Evolutionary conservation across 2,797 vertebrate genomes (phyloP).

Genomic region (Chrysocyon brachyurus): DNA sequence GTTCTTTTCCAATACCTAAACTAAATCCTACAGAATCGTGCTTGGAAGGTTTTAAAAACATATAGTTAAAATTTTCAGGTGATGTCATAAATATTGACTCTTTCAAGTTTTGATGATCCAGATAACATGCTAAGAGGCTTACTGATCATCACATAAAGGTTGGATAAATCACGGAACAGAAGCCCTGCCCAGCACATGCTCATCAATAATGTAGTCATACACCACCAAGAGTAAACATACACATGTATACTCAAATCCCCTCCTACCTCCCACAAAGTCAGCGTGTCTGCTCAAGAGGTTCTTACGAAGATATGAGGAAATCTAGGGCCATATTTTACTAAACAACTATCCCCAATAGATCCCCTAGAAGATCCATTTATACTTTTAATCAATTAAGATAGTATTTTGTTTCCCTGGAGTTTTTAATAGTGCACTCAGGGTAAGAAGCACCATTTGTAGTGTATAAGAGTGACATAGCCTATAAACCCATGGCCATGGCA

Average conservation of each 20-base stretch:
- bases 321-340: not conserved
- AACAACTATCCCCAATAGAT: not conserved
- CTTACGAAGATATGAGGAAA: not conserved
- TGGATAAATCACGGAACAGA: not conserved
- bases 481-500: not conserved
- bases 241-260: not conserved
- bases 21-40: not conserved
- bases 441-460: not conserved
- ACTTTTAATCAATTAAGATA: constrained; percentile 30
- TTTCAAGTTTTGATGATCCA: not conserved
- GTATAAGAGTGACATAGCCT: not conserved
- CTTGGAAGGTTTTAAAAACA: not conserved
- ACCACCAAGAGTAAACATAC: not conserved
- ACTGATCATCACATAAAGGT: not conserved
- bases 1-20: constrained; percentile 12
- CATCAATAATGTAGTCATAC: not conserved
- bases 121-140: not conserved
- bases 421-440: not conserved
- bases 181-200: not conserved
- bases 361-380: not conserved
- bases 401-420: not conserved
- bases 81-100: not conserved
- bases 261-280: not conserved
- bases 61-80: not conserved
- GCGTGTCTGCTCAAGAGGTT: not conserved